Conservation (phyloP, 35 echinoderm and acorn worm species). For the Stichopus chloronotus region DNA sequence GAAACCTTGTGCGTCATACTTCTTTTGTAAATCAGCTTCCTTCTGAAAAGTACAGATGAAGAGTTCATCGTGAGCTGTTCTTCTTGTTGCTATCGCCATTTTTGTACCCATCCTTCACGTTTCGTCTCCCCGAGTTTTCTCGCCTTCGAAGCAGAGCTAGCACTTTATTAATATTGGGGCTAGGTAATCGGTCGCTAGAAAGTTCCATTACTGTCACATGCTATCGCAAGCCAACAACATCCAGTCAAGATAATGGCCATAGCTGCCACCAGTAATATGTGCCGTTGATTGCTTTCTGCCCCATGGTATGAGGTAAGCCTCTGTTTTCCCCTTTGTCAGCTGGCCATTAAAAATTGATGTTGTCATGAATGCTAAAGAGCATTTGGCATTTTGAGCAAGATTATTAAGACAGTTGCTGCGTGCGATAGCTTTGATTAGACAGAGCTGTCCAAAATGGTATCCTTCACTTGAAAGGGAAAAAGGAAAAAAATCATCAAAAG, state of each 20-base stretch:
- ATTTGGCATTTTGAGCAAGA: neutral
- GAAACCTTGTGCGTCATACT: no score
- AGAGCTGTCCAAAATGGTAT: neutral
- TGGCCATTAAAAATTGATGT: constrained; percentile 13
- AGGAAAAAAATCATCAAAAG: no score
- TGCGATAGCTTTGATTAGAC: neutral
- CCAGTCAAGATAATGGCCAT: neutral
- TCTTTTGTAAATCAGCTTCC: no score
- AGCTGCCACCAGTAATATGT: neutral
- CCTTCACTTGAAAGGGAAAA: no score
- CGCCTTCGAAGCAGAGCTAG: neutral
- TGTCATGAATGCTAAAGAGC: constrained; percentile 20
- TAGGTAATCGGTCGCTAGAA: neutral
- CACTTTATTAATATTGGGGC: neutral
- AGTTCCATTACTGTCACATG: constrained; percentile 7
- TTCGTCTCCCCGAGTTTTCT: neutral
- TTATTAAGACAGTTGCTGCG: neutral
- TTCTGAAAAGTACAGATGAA: no score
- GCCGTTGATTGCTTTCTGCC: neutral
- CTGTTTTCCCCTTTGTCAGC: neutral
- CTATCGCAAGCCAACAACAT: neutral
- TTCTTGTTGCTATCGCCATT: neutral
- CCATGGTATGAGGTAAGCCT: neutral
- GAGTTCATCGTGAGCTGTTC: no score
- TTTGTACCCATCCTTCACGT: neutral